Conservation (phyloP, 2,888 invertebrate genomes). For the Pachycephus smyrnensis region DNA sequence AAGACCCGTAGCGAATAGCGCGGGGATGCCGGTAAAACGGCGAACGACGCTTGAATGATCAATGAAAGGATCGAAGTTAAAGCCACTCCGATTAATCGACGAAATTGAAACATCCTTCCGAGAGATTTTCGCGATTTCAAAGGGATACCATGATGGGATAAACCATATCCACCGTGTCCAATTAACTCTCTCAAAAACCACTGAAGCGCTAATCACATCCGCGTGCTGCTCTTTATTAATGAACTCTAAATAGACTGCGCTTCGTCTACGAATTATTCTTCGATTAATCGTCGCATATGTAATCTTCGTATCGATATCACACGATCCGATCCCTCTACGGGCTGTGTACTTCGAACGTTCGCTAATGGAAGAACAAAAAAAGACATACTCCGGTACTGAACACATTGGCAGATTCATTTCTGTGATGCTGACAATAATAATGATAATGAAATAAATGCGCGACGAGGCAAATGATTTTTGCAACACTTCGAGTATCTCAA, state of each 20-base stretch:
- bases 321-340: background rate
- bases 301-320: background rate
- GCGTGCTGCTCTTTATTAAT: background rate
- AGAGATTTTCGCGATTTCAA: slow-evolving; percentile 3
- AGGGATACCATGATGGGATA: background rate
- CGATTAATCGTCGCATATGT: slow-evolving; percentile 27
- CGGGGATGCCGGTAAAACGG: slow-evolving; percentile 3
- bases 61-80: slow-evolving; percentile 1
- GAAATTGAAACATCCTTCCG: slow-evolving; percentile 12
- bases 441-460: background rate
- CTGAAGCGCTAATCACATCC: background rate
- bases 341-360: slow-evolving; percentile 8
- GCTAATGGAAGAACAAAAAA: slow-evolving; percentile 15
- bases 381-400: slow-evolving; percentile 12
- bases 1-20: background rate
- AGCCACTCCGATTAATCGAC: slow-evolving; percentile 21
- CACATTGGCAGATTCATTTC: background rate
- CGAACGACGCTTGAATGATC: slow-evolving; percentile 2
- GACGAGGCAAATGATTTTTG: background rate
- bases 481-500: background rate
- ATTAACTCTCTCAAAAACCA: background rate
- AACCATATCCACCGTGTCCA: background rate
- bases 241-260: slow-evolving; percentile 14
- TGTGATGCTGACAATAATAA: background rate
- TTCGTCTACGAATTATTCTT: slow-evolving; percentile 28